Evolutionary conservation across 2,113 vertebrate species (phyloP), one percentile per base, ranked within the genome.

Genomic region (Octodon degus): DNA sequence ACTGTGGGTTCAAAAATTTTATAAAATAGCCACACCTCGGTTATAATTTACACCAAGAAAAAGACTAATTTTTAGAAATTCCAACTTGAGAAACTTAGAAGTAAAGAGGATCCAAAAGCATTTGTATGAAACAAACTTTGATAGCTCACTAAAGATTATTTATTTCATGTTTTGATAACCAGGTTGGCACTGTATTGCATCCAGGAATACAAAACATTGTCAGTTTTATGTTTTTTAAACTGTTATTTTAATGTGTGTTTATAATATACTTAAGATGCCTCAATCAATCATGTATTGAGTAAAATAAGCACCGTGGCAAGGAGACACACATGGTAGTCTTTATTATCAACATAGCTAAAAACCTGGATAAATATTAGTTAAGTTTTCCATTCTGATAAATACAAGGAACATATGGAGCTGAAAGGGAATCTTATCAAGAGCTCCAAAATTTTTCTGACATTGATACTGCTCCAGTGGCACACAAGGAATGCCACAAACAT

Each of bases 361-460:
- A 98, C 90, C 58, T 43, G 30, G 83, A 97, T 96, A 98, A 96
- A 97, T 97, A 97, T 95, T 97, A 97, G 95, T 98, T 98, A 89
- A 5, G 90, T 94, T 91, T 63, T 97, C 93, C 88, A 79, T 65
- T 97, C 83, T 97, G 92, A 96, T 95, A 97, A 97, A 94, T 95
- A 97, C 92, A 96, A 97, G 94, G 77, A 97, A 96, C 62, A 82
- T 94, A 96, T 98, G 95, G 97, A 50, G 92, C 91, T 84, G 79
- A 97, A 82, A 95, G 85, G 60, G 50, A 95, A 68, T 67, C 86
- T 86, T 82, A 91, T 34, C 86, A 74, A 97, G 86, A 98, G 93
- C 89, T 84, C 90, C 93, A 91, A 91, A 92, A 76, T 93, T 96
- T 94, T 81, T 96, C 84, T 87, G 72, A 97, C 55, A 62, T 77